These are phyloP conservation scores for Bombyx mandarina DNA, from an alignment of 1,140 invertebrate species.

Conservation along the genomic window DNA sequence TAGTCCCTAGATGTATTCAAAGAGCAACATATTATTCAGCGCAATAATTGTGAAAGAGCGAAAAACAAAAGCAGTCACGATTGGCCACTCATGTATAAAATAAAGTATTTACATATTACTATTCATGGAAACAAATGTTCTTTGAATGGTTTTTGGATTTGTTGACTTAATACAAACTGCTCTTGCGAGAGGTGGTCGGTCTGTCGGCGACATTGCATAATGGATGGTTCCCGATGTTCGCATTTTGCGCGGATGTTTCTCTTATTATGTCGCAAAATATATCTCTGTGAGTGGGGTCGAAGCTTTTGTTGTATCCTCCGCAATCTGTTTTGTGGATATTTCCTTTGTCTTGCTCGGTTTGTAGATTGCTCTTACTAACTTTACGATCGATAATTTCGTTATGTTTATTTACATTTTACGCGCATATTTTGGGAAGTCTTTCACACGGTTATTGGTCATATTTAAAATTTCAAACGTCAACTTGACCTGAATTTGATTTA, in stretches of 20 bases:
- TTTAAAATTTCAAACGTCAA: too few relatives aligned
- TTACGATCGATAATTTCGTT: too few relatives aligned
- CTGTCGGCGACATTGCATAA: constrained; percentile 40
- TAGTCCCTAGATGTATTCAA: too few relatives aligned
- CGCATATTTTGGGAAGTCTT: not conserved
- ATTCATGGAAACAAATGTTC: constrained; percentile 62
- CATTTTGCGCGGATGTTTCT: constrained; percentile 50
- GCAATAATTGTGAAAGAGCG: constrained; percentile 6
- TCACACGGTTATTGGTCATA: too few relatives aligned
- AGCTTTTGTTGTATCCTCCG: constrained; percentile 13
- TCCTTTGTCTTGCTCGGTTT: constrained; percentile 3
- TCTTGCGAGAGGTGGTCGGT: constrained; percentile 46
- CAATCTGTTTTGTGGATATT: constrained; percentile 9
- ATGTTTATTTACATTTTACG: too few relatives aligned
- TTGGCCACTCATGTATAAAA: constrained; percentile 24
- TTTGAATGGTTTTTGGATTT: constrained; percentile 57
- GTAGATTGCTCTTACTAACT: too few relatives aligned
- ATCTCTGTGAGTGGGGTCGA: constrained; percentile 19
- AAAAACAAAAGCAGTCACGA: constrained; percentile 12
- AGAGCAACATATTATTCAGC: constrained; percentile 1
- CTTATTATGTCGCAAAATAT: constrained; percentile 48
- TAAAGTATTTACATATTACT: constrained; percentile 55
- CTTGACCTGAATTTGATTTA: too few relatives aligned
- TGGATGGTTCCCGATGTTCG: constrained; percentile 36
- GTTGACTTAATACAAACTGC: constrained; percentile 65